Evolutionary conservation across 1,140 invertebrate genomes (phyloP).

Genomic region (Bombus balteatus): DNA sequence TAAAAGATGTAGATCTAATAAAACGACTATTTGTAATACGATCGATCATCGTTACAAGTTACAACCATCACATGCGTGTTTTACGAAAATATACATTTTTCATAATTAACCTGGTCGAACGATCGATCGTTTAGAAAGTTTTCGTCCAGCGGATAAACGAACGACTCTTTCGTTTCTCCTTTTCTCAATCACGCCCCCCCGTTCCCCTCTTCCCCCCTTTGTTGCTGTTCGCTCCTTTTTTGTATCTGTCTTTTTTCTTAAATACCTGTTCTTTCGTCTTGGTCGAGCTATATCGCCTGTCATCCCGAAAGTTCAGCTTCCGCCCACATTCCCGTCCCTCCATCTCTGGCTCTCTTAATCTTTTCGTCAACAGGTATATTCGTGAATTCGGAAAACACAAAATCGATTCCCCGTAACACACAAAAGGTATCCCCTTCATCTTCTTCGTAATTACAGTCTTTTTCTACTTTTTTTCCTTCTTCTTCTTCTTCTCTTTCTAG

Average conservation of each 20-base stretch:
- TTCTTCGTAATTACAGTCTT: too few species aligned
- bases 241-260: conserved; percentile 16
- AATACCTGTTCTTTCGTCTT: conserved; percentile 3
- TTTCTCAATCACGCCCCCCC: not conserved
- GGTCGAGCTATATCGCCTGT: not conserved
- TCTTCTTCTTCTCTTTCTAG: not conserved
- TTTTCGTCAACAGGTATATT: not conserved
- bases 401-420: not conserved
- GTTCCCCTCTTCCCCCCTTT: not conserved
- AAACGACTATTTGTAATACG: too few species aligned
- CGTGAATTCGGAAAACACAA: not conserved
- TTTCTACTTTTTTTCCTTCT: conserved; percentile 1
- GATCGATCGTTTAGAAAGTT: conserved; percentile 25
- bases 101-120: not conserved
- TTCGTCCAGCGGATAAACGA: conserved; percentile 1
- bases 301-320: not conserved
- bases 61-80: not conserved
- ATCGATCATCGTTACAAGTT: too few species aligned
- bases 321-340: not conserved
- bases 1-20: not conserved
- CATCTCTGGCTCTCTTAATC: not conserved
- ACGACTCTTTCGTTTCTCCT: not conserved
- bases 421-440: not conserved
- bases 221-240: conserved; percentile 14
- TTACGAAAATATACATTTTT: not conserved